phyloP scores from a whole-genome alignment of 37 sponge, comb jelly and placozoan genomes.

The Halichondria panicea region DNA sequence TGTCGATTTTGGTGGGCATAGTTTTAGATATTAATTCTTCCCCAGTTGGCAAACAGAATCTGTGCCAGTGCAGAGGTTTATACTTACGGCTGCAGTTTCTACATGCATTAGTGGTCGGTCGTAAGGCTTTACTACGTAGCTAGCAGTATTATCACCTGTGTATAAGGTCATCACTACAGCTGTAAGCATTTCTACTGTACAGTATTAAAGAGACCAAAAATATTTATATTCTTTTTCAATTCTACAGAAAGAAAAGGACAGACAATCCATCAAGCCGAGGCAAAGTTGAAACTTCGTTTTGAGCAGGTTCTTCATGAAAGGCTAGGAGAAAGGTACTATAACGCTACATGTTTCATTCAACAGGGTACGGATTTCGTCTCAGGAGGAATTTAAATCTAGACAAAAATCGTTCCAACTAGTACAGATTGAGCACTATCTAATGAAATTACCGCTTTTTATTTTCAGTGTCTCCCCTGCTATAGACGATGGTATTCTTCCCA shows the following conservation, averaged over 20 bases:
- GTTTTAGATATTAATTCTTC: neutral
- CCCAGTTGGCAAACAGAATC: no score
- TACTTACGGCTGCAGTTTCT: no score
- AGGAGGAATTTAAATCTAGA: neutral
- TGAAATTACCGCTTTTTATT: neutral
- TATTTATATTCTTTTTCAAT: neutral
- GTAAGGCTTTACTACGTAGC: neutral
- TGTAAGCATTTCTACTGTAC: neutral
- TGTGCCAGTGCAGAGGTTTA: no score
- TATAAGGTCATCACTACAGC: neutral
- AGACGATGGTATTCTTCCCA: neutral
- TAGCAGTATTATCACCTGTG: neutral
- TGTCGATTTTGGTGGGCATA: neutral
- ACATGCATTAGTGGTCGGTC: no score
- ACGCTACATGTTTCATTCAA: no score
- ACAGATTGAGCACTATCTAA: neutral
- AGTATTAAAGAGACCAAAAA: neutral
- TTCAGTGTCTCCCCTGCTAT: neutral
- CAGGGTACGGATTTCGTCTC: neutral
- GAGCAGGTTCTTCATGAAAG: constrained; percentile 21
- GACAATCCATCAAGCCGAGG: neutral
- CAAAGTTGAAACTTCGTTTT: neutral
- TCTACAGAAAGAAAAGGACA: constrained; percentile 1
- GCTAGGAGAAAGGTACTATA: constrained; percentile 7
- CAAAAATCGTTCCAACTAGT: no score